Evolutionary conservation across 2,113 vertebrate species (phyloP).

Genomic region (Semicossyphus pulcher): DNA sequence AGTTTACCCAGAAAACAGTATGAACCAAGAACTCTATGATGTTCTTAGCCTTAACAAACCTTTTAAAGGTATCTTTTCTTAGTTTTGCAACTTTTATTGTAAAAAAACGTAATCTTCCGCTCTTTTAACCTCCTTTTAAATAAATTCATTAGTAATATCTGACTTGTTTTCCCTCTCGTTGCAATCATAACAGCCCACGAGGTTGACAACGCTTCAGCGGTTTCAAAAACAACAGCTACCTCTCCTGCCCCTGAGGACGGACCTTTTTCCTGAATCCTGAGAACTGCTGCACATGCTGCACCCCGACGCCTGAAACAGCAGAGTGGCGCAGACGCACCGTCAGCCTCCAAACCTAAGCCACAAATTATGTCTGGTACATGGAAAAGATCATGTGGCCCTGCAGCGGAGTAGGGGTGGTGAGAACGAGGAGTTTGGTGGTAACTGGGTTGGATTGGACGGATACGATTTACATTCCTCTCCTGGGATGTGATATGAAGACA

Average conservation of each 20-base stretch:
- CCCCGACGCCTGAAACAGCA: constrained; percentile 82
- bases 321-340: constrained; percentile 81
- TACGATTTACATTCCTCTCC: constrained; percentile 82
- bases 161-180: constrained; percentile 7
- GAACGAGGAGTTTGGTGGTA: constrained; percentile 76
- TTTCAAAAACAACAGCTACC: constrained; percentile 59
- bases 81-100: too few relatives aligned
- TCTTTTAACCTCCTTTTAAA: neutral
- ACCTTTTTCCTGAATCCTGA: constrained; percentile 60
- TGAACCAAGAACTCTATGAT: neutral
- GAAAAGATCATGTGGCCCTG: constrained; percentile 81
- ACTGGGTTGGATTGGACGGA: constrained; percentile 79
- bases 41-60: neutral
- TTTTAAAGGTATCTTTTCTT: too few relatives aligned
- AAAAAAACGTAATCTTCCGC: too few relatives aligned
- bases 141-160: constrained; percentile 1
- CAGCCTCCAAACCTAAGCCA: constrained; percentile 85
- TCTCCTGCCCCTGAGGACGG: constrained; percentile 35
- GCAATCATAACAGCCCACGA: constrained; percentile 1
- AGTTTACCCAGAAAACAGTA: neutral
- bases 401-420: constrained; percentile 75
- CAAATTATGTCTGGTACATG: constrained; percentile 85
- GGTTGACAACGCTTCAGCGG: constrained; percentile 11
- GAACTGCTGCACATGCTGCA: constrained; percentile 68
- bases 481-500: constrained; percentile 81